Evolutionary conservation across 2,797 vertebrate genomes (phyloP).

Genomic region (Diceros bicornis): DNA sequence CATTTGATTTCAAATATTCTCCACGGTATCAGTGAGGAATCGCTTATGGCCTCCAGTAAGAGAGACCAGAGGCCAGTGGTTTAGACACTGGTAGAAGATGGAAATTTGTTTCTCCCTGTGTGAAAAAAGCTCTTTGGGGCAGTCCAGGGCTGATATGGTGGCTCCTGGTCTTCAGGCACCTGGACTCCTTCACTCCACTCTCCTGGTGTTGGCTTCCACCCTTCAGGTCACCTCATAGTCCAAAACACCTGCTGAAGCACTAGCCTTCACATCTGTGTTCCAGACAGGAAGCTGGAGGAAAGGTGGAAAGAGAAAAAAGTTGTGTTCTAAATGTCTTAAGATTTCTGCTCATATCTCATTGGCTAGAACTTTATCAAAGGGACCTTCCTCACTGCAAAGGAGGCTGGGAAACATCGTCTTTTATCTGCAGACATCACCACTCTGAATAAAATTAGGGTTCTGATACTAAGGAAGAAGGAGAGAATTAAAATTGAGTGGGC

Average conservation of each 20-base stretch:
- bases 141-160: background rate
- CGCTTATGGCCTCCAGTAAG: background rate
- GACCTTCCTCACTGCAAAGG: background rate
- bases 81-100: background rate
- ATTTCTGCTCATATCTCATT: background rate
- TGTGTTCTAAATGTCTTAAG: background rate
- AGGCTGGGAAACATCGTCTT: slow-evolving; percentile 5
- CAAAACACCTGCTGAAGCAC: background rate
- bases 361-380: background rate
- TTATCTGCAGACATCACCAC: background rate
- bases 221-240: background rate
- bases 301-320: background rate
- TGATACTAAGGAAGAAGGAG: background rate
- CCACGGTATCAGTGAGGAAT: background rate
- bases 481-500: background rate
- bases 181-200: background rate
- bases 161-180: background rate
- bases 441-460: background rate
- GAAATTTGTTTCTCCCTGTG: background rate
- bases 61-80: background rate
- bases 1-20: background rate
- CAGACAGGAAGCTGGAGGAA: slow-evolving; percentile 27
- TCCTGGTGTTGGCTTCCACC: background rate
- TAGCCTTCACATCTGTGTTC: background rate
- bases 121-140: background rate